Evolutionary conservation across 2,113 vertebrate genomes (phyloP).

Genomic region (Varanus salvator): DNA sequence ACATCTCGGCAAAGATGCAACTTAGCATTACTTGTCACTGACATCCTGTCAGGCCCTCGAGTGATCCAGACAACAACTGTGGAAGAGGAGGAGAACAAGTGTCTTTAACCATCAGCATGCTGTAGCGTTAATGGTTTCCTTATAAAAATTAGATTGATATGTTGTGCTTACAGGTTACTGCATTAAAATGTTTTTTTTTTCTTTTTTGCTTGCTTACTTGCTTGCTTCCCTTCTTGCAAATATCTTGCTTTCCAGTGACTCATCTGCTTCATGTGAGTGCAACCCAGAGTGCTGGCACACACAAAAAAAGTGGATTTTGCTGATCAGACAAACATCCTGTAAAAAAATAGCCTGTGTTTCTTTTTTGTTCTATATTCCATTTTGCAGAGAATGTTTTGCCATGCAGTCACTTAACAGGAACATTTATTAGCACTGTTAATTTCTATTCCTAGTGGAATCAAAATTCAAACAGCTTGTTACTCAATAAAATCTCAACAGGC

Average conservation of each 20-base stretch:
- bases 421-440: slow-evolving; percentile 63
- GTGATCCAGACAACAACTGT: slow-evolving; percentile 27
- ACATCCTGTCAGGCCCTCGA: neutral
- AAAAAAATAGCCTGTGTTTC: slow-evolving; percentile 53
- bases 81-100: neutral
- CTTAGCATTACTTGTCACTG: neutral
- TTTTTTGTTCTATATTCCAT: slow-evolving; percentile 63
- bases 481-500: slow-evolving; percentile 11
- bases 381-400: slow-evolving; percentile 51
- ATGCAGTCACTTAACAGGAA: slow-evolving; percentile 52
- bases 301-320: slow-evolving; percentile 65
- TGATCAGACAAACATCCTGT: slow-evolving; percentile 54
- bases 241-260: slow-evolving; percentile 66
- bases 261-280: slow-evolving; percentile 61
- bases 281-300: slow-evolving; percentile 64
- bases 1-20: slow-evolving; percentile 33
- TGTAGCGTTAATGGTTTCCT: neutral
- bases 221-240: slow-evolving; percentile 54
- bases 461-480: slow-evolving; percentile 39
- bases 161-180: slow-evolving; percentile 10
- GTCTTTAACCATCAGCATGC: slow-evolving; percentile 18
- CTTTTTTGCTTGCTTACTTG: neutral
- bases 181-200: slow-evolving; percentile 56
- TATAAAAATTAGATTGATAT: slow-evolving; percentile 26
- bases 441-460: slow-evolving; percentile 54